Conservation (phyloP, 2,797 vertebrate genomes). For the Poliocrania exsul region DNA sequence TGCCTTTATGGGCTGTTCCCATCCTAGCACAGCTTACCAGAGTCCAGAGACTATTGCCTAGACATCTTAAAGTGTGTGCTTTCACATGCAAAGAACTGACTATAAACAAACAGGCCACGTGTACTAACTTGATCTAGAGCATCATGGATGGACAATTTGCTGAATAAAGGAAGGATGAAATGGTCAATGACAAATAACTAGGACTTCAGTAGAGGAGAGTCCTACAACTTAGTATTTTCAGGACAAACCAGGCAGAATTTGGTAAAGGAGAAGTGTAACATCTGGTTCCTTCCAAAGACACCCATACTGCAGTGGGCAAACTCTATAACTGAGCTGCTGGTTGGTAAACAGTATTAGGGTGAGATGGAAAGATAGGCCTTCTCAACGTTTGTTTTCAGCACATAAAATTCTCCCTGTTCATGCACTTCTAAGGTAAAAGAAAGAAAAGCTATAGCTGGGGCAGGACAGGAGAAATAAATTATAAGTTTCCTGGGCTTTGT, state of each 20-base stretch:
- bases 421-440: background rate
- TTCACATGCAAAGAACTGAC: background rate
- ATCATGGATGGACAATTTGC: background rate
- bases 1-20: background rate
- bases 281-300: background rate
- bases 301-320: background rate
- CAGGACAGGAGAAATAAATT: background rate
- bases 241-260: background rate
- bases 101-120: background rate
- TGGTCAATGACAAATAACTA: background rate
- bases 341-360: background rate
- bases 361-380: background rate
- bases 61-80: background rate
- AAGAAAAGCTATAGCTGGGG: background rate
- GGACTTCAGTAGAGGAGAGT: background rate
- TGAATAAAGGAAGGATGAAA: background rate
- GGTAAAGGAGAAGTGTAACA: background rate
- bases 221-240: background rate
- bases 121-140: background rate
- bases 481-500: background rate
- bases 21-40: background rate
- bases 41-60: background rate
- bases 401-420: background rate
- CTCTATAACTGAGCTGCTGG: background rate
- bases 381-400: background rate